Conservation (phyloP, 2,113 vertebrate genomes). For the Orycteropus afer region DNA sequence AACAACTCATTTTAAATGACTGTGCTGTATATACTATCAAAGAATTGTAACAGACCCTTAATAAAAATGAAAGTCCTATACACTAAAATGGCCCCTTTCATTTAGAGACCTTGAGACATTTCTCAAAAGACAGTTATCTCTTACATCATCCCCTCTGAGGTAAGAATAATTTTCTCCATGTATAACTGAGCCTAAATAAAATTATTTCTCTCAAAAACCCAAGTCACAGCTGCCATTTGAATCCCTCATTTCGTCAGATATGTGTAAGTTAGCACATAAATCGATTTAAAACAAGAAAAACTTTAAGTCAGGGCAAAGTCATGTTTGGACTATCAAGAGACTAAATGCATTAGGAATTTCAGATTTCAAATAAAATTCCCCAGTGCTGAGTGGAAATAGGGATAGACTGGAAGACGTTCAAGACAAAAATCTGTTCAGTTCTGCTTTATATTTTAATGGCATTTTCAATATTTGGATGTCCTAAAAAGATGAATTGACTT, state of each 20-base stretch:
- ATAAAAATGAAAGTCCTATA: conserved; percentile 36
- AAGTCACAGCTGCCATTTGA: conserved; percentile 38
- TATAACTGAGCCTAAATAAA: conserved; percentile 51
- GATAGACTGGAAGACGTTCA: conserved; percentile 27
- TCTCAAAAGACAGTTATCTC: conserved; percentile 64
- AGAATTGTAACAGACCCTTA: conserved; percentile 15
- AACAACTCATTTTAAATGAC: conserved; percentile 13
- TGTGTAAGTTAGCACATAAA: conserved; percentile 49
- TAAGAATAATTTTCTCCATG: conserved; percentile 65
- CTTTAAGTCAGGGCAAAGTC: conserved; percentile 33
- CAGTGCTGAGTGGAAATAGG: not conserved
- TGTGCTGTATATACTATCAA: not conserved
- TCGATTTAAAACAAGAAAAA: conserved; percentile 43
- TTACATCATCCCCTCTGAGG: conserved; percentile 76
- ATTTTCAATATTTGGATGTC: conserved; percentile 66
- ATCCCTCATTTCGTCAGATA: conserved; percentile 40
- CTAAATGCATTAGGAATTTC: conserved; percentile 18
- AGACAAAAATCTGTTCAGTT: conserved; percentile 25
- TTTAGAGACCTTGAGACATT: conserved; percentile 71
- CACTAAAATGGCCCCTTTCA: conserved; percentile 25
- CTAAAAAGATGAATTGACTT: conserved; percentile 63
- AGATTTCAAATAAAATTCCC: conserved; percentile 54
- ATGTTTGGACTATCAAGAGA: conserved; percentile 37
- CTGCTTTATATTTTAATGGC: conserved; percentile 50
- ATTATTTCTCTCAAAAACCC: conserved; percentile 49